Conservation (phyloP, 2,797 vertebrate genomes). For the Pteropus rufus region DNA sequence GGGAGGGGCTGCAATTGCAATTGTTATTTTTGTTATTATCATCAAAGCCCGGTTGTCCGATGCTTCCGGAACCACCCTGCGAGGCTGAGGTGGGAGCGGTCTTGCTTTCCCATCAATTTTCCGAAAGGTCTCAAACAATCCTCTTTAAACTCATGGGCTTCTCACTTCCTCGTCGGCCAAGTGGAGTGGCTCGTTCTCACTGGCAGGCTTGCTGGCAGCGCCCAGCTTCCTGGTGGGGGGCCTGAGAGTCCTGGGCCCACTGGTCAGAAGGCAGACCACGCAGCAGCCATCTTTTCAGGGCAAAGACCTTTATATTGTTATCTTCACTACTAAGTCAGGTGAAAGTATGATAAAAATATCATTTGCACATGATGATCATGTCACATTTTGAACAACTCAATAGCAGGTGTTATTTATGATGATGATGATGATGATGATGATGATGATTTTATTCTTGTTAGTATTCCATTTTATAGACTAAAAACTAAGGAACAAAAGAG, state of each 20-base stretch:
- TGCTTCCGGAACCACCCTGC: neutral
- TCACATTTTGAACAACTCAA: neutral
- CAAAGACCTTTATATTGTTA: neutral
- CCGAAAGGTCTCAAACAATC: neutral
- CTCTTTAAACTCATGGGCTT: neutral
- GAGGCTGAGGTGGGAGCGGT: neutral
- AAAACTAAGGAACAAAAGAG: neutral
- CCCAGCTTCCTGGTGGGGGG: neutral
- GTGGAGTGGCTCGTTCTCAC: neutral
- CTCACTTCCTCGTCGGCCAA: too few species aligned
- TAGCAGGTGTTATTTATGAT: too few species aligned
- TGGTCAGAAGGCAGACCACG: accelerated
- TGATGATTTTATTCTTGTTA: too few species aligned
- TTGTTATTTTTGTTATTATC: neutral
- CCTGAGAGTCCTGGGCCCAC: neutral
- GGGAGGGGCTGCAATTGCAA: too few species aligned
- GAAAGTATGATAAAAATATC: neutral
- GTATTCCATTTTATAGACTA: neutral
- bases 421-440: too few species aligned
- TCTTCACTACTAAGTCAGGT: neutral
- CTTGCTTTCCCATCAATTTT: neutral
- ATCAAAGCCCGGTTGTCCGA: neutral
- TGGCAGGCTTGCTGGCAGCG: neutral
- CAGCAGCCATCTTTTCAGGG: neutral
- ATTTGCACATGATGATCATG: neutral